Conservation (phyloP, 2,113 vertebrate genomes). For the Salvelinus alpinus region DNA sequence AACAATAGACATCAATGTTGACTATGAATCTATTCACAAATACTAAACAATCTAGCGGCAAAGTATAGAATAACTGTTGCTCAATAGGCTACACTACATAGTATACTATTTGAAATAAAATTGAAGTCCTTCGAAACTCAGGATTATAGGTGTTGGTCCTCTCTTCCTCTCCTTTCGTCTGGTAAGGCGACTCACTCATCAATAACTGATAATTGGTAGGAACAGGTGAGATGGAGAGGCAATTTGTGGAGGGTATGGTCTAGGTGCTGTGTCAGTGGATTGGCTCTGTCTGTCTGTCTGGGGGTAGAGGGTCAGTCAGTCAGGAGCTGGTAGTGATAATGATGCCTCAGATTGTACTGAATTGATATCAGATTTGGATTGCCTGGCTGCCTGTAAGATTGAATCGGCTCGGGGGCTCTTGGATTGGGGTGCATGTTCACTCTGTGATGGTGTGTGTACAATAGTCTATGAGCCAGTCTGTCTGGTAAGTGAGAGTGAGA, state of each 20-base stretch:
- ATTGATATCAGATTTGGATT: not conserved
- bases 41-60: not conserved
- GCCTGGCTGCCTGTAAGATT: no score
- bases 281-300: slow-evolving; percentile 31
- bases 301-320: no score
- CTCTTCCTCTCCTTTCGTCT: not conserved
- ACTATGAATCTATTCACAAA: no score
- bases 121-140: no score
- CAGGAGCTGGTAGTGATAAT: no score
- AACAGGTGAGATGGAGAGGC: slow-evolving; percentile 77
- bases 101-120: no score
- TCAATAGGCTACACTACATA: no score
- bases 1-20: no score
- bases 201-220: slow-evolving; percentile 79
- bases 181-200: slow-evolving; percentile 77
- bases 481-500: slow-evolving; percentile 50
- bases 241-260: slow-evolving; percentile 70
- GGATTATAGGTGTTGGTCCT: no score
- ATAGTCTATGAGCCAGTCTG: not conserved
- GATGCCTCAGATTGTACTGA: not conserved
- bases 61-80: slow-evolving; percentile 11
- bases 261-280: slow-evolving; percentile 59
- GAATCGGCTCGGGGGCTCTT: no score
- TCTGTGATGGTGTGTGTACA: not conserved
- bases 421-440: not conserved